phyloP scores from a whole-genome alignment of 2,888 invertebrate genomes.

The Cosmia pyralina region DNA sequence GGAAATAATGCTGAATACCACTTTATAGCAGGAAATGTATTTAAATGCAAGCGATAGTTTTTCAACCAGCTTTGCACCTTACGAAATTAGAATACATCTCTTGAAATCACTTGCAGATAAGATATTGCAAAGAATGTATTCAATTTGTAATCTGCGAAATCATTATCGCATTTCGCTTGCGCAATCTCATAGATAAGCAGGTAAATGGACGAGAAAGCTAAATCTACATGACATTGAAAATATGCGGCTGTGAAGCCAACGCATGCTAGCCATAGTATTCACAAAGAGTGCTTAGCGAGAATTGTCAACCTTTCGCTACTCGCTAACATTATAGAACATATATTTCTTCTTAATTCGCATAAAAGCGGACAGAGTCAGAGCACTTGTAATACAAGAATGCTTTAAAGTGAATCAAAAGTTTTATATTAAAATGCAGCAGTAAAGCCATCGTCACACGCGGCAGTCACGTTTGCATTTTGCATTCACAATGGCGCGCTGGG shows the following conservation, averaged over 20 bases:
- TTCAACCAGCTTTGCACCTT: slow-evolving; percentile 16
- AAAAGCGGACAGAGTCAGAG: slow-evolving; percentile 5
- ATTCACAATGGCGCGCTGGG: slow-evolving; percentile 73
- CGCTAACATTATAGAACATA: slow-evolving; percentile 23
- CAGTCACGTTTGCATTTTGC: slow-evolving; percentile 79
- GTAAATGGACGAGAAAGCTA: slow-evolving; percentile 27
- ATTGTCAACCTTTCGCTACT: slow-evolving; percentile 27
- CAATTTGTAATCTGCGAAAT: slow-evolving; percentile 26
- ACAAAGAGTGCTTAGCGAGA: slow-evolving; percentile 20
- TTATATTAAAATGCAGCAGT: slow-evolving; percentile 68
- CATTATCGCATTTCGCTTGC: slow-evolving; percentile 34
- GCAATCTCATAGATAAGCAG: slow-evolving; percentile 37
- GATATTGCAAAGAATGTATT: slow-evolving; percentile 25
- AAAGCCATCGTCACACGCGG: slow-evolving; percentile 70
- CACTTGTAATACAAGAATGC: slow-evolving; percentile 31
- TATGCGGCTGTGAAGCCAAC: slow-evolving; percentile 24
- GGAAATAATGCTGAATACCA: slow-evolving; percentile 44
- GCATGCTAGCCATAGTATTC: slow-evolving; percentile 10
- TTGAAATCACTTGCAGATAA: slow-evolving; percentile 28
- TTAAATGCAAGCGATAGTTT: slow-evolving; percentile 50
- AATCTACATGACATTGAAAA: slow-evolving; percentile 28
- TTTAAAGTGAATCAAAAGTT: slow-evolving; percentile 55
- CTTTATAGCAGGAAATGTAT: slow-evolving; percentile 54
- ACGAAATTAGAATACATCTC: slow-evolving; percentile 14
- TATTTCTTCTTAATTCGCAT: slow-evolving; percentile 20